These are phyloP conservation scores for Oreochromis mossambicus DNA, from an alignment of 2,797 vertebrate genomes.

Conservation along the genomic window DNA sequence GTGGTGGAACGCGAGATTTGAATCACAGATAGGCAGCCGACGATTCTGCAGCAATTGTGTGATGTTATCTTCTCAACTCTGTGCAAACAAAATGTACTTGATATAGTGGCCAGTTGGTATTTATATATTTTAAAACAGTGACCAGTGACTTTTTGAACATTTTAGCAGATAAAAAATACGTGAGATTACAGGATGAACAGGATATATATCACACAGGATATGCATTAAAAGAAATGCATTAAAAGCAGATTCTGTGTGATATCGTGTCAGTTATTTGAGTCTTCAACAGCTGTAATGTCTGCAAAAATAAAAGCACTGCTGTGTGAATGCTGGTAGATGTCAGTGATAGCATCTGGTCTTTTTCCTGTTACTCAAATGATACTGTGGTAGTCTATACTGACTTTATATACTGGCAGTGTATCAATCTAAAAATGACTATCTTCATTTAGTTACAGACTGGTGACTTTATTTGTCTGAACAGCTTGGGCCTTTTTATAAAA, in stretches of 20 bases:
- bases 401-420: background rate
- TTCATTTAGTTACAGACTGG: background rate
- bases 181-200: background rate
- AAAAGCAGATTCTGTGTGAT: background rate
- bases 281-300: background rate
- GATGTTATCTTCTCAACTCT: background rate
- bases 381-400: background rate
- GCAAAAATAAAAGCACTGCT: background rate
- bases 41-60: background rate
- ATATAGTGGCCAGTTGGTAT: background rate
- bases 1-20: background rate
- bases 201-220: background rate
- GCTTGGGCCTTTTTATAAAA: background rate
- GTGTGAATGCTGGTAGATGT: background rate
- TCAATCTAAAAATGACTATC: background rate
- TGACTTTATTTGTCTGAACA: background rate
- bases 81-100: background rate
- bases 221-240: background rate
- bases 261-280: background rate
- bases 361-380: background rate
- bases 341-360: background rate
- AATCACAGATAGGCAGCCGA: background rate
- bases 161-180: background rate
- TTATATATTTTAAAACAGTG: background rate
- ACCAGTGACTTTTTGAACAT: background rate